Conservation (phyloP, 35 echinoderm and acorn worm genomes). For the Ophioderma brevispina region DNA sequence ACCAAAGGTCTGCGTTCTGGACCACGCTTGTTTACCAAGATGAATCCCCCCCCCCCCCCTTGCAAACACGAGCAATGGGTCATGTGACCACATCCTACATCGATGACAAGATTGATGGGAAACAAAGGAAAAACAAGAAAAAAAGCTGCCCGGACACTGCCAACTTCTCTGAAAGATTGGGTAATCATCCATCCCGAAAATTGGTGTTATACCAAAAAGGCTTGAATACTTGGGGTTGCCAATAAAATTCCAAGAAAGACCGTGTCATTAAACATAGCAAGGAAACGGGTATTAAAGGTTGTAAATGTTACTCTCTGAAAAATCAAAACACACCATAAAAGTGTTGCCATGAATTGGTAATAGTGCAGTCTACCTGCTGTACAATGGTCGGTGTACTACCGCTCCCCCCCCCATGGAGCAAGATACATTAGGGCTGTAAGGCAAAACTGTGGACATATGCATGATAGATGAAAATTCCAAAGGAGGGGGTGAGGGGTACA, state of each 20-base stretch:
- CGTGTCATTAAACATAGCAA: neutral
- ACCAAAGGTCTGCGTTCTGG: slow-evolving; percentile 63
- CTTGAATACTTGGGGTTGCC: slow-evolving; percentile 58
- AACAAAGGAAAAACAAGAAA: neutral
- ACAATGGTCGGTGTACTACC: slow-evolving; percentile 67
- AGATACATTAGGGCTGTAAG: slow-evolving; percentile 54
- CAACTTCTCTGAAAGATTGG: slow-evolving; percentile 6
- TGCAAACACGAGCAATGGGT: neutral
- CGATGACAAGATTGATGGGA: slow-evolving; percentile 28
- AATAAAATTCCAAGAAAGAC: slow-evolving; percentile 22
- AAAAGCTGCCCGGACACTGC: slow-evolving; percentile 17
- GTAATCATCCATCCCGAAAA: slow-evolving; percentile 75
- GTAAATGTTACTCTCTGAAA: neutral
- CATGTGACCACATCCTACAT: slow-evolving; percentile 19
- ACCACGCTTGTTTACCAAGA: slow-evolving; percentile 67
- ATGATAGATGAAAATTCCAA: slow-evolving; percentile 20
- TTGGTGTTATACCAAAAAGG: slow-evolving; percentile 40
- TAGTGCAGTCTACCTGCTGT: slow-evolving; percentile 59
- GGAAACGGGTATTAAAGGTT: neutral
- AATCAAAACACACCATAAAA: neutral
- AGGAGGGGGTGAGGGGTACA: neutral
- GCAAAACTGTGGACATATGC: slow-evolving; percentile 62
- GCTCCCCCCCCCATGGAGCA: slow-evolving; percentile 53
- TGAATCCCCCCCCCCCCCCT: slow-evolving; percentile 32
- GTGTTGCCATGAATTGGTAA: slow-evolving; percentile 34